Evolutionary conservation across 1,140 invertebrate species (phyloP).

Genomic region (Philotrypesis tridentata): DNA sequence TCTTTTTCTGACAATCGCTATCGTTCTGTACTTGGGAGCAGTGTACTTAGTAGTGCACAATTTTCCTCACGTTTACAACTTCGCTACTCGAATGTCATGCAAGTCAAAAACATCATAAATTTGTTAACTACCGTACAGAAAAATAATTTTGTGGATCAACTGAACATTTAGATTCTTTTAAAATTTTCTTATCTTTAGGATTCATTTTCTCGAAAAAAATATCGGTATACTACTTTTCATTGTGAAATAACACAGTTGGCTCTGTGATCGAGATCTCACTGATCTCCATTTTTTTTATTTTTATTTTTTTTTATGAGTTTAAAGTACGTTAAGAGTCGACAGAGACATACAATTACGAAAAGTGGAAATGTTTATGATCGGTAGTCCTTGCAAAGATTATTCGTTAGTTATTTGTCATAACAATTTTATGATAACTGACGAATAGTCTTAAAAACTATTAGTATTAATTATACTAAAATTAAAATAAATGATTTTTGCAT

Average conservation of each 20-base stretch:
- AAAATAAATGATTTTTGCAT: not conserved
- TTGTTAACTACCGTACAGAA: not conserved
- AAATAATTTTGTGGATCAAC: not conserved
- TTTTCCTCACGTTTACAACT: constrained; percentile 74
- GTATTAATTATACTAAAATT: constrained; percentile 15
- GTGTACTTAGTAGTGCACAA: constrained; percentile 89
- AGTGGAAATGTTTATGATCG: not conserved
- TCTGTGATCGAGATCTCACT: constrained; percentile 35
- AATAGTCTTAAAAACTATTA: constrained; percentile 25
- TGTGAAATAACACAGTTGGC: constrained; percentile 17
- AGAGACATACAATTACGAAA: not conserved
- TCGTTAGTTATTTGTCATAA: constrained; percentile 5
- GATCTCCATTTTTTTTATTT: constrained; percentile 8
- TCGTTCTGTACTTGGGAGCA: constrained; percentile 85
- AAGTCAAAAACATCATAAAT: constrained; percentile 67
- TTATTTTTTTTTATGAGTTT: constrained; percentile 27
- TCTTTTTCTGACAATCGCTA: constrained; percentile 91
- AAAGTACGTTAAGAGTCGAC: not conserved
- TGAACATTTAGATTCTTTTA: not conserved
- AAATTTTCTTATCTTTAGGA: not conserved
- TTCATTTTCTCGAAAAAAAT: not conserved
- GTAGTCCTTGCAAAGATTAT: constrained; percentile 8
- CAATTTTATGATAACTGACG: constrained; percentile 10
- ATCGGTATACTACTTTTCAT: not conserved
- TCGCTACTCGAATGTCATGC: constrained; percentile 64